A percentile compares a stretch with the other conserved stretches of the same genome.
Evolutionary conservation across 2,113 vertebrate species (phyloP).

Genomic region (Semicossyphus pulcher): DNA sequence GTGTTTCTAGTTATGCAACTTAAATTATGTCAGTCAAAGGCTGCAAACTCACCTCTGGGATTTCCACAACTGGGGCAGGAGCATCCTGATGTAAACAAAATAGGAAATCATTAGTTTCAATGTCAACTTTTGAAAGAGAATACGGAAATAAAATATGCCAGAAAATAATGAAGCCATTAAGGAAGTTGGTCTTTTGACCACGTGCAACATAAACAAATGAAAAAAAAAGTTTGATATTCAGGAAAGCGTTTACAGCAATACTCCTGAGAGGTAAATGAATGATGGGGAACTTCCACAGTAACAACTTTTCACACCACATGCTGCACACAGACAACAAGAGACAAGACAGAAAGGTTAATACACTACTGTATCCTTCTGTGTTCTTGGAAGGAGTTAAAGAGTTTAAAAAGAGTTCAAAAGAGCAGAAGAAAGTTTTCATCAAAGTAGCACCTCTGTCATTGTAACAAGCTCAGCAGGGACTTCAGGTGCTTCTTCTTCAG

Average conservation of each 20-base stretch:
- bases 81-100: constrained; percentile 37
- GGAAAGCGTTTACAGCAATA: not conserved
- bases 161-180: not conserved
- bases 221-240: not conserved
- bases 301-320: not conserved
- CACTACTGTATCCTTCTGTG: not conserved
- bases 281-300: not conserved
- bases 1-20: no score
- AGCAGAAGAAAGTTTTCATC: not conserved
- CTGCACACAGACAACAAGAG: not conserved
- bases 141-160: no score
- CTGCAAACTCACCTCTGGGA: constrained; percentile 33
- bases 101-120: not conserved
- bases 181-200: not conserved
- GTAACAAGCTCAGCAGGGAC: constrained; percentile 25
- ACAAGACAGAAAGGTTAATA: not conserved
- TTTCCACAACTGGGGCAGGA: constrained; percentile 27
- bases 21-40: no score
- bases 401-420: not conserved
- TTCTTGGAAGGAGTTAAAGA: not conserved
- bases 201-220: no score
- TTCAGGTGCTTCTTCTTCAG: constrained; percentile 33
- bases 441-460: constrained; percentile 53
- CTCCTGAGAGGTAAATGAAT: not conserved
- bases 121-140: no score